Percentiles rank a stretch among this genome's conserved stretches.
phyloP scores from a whole-genome alignment of 2,888 invertebrate genomes.

The Nephrocerus scutellatus region DNA sequence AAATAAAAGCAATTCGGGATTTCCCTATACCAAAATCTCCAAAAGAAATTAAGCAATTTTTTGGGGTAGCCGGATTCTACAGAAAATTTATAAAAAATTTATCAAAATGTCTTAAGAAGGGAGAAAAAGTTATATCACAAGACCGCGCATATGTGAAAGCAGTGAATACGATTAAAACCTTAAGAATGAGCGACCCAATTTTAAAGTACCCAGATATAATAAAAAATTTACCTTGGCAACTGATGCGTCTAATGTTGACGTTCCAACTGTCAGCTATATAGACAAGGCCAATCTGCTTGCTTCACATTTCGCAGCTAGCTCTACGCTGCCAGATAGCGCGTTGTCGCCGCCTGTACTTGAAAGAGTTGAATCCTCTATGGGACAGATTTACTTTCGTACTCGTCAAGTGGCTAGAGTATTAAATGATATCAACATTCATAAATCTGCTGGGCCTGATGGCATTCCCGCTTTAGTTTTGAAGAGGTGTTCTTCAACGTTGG shows the following conservation, averaged over 20 bases:
- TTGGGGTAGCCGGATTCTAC: constrained; percentile 26
- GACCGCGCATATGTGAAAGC: constrained; percentile 7
- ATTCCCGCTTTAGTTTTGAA: too few species aligned
- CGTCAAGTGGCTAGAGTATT: too few species aligned
- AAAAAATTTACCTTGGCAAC: constrained; percentile 18
- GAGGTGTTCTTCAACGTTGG: too few species aligned
- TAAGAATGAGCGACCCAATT: constrained; percentile 12
- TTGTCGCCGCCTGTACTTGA: too few species aligned
- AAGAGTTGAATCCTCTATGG: too few species aligned
- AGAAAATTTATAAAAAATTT: constrained; percentile 19
- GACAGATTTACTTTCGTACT: too few species aligned
- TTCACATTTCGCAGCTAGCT: too few species aligned
- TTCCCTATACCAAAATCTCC: constrained; percentile 24
- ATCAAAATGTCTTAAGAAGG: constrained; percentile 18
- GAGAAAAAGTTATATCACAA: constrained; percentile 4
- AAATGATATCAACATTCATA: too few species aligned
- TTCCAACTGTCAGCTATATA: too few species aligned
- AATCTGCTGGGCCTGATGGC: too few species aligned
- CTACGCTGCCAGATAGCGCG: too few species aligned
- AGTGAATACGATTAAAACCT: constrained; percentile 12
- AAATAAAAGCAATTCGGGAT: constrained; percentile 27
- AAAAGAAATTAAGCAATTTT: constrained; percentile 28
- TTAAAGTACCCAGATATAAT: constrained; percentile 19
- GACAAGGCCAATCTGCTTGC: too few species aligned
- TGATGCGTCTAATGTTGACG: constrained; percentile 18